phyloP scores from a whole-genome alignment of 2,797 vertebrate species.

The Acanthurus tractus region DNA sequence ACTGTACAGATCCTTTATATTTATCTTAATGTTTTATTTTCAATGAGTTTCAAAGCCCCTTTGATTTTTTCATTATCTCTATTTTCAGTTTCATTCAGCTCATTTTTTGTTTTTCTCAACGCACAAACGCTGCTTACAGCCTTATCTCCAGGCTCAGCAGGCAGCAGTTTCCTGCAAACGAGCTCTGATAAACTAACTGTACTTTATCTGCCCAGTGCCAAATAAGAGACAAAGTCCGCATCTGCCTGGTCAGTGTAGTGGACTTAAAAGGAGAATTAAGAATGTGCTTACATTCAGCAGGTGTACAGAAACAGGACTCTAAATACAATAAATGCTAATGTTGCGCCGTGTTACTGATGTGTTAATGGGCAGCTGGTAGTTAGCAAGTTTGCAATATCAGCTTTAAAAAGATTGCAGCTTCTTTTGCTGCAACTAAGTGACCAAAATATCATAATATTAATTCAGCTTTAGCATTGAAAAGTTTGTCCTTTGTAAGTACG shows the following conservation, averaged over 20 bases:
- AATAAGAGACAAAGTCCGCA: too few species aligned
- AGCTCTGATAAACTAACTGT: too few species aligned
- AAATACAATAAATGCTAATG: too few species aligned
- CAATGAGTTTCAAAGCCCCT: background rate
- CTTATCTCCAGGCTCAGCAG: background rate
- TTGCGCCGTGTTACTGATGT: too few species aligned
- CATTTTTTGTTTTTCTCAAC: background rate
- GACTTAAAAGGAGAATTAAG: too few species aligned
- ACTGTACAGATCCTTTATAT: background rate
- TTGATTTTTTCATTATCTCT: background rate
- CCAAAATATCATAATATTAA: background rate
- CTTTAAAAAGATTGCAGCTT: background rate
- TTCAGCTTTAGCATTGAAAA: background rate
- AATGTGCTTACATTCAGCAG: too few species aligned
- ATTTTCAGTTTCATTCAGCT: background rate
- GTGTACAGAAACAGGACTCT: too few species aligned
- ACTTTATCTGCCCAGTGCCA: too few species aligned
- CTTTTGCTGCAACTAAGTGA: too few species aligned
- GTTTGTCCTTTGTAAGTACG: background rate
- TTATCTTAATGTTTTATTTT: background rate
- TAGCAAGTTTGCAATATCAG: background rate
- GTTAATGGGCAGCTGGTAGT: too few species aligned
- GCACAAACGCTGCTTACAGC: background rate
- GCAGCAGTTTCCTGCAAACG: too few species aligned
- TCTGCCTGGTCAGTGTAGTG: too few species aligned